Evolutionary conservation across 92 coral and sea anemone genomes (phyloP).

Genomic region (Desmophyllum pertusum): DNA sequence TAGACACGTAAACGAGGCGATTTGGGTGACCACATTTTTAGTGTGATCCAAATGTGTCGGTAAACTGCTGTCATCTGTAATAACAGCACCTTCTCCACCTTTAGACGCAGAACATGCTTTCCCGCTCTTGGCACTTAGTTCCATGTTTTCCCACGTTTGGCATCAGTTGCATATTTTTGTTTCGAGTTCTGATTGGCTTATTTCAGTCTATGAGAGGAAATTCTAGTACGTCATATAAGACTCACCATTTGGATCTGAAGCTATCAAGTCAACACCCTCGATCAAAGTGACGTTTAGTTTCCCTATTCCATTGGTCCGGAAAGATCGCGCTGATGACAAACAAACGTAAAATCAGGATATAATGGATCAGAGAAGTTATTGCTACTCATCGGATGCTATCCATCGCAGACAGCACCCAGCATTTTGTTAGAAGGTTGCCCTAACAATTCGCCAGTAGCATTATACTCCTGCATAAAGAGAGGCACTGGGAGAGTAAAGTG

Average conservation of each 20-base stretch:
- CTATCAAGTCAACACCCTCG: conserved; percentile 85
- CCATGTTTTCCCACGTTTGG: neutral
- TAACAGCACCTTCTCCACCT: too few species aligned
- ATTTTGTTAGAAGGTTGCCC: too few species aligned
- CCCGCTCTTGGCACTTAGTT: neutral
- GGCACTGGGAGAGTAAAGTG: too few species aligned
- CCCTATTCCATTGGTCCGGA: conserved; percentile 81
- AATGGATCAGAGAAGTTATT: too few species aligned
- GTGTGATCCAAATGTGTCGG: too few species aligned
- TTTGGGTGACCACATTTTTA: neutral
- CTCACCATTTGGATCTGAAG: conserved; percentile 93
- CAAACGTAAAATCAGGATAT: neutral
- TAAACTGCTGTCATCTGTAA: too few species aligned
- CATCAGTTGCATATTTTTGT: neutral
- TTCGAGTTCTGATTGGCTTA: neutral
- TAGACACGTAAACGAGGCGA: neutral
- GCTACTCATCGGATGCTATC: too few species aligned
- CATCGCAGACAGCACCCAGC: too few species aligned
- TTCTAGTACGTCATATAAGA: neutral
- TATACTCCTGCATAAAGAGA: too few species aligned
- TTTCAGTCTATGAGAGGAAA: neutral
- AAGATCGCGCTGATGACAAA: conserved; percentile 74
- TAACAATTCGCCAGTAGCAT: too few species aligned
- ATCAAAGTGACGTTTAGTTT: conserved; percentile 82
- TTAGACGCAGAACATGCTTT: too few species aligned